A percentile compares a stretch with the other conserved stretches of the same genome.
These are phyloP conservation scores for Nyctereutes procyonoides DNA, from an alignment of 2,113 vertebrate genomes.

Conservation along the genomic window DNA sequence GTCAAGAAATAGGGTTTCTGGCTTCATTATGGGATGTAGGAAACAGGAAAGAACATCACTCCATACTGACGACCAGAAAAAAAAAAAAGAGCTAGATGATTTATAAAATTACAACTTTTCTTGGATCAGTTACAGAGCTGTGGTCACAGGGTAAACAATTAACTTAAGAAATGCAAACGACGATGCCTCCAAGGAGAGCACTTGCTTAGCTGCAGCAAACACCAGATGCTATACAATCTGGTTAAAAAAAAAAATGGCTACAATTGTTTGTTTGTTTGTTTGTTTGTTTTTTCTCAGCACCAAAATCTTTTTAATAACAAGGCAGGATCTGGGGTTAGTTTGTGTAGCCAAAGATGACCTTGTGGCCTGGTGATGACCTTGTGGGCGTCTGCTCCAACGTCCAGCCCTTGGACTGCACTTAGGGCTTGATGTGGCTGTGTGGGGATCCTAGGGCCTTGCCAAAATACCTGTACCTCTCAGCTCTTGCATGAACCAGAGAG, in stretches of 20 bases:
- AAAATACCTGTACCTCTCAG: slow-evolving; percentile 85
- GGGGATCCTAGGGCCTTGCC: slow-evolving; percentile 94
- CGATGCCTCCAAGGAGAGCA: not conserved
- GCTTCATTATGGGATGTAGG: not conserved
- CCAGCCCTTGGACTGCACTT: slow-evolving; percentile 93
- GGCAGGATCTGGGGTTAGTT: slow-evolving; percentile 84
- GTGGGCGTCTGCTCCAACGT: slow-evolving; percentile 92
- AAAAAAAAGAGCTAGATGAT: not conserved
- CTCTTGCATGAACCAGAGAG: slow-evolving; percentile 94
- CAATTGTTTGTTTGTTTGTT: not conserved
- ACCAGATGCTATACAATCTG: not conserved
- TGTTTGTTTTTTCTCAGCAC: not conserved
- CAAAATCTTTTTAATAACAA: slow-evolving; percentile 87
- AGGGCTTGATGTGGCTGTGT: slow-evolving; percentile 95
- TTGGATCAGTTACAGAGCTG: not conserved
- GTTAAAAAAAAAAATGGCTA: not conserved
- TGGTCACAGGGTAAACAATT: not conserved
- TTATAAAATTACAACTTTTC: not conserved
- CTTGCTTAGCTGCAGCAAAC: not conserved
- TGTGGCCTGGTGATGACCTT: slow-evolving; percentile 89
- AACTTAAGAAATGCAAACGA: not conserved
- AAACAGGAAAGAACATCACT: not conserved
- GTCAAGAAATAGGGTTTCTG: not conserved
- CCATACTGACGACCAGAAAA: not conserved
- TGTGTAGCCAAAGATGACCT: slow-evolving; percentile 92